phyloP scores from a whole-genome alignment of 2,113 vertebrate genomes.

The Aegotheles bennettii region DNA sequence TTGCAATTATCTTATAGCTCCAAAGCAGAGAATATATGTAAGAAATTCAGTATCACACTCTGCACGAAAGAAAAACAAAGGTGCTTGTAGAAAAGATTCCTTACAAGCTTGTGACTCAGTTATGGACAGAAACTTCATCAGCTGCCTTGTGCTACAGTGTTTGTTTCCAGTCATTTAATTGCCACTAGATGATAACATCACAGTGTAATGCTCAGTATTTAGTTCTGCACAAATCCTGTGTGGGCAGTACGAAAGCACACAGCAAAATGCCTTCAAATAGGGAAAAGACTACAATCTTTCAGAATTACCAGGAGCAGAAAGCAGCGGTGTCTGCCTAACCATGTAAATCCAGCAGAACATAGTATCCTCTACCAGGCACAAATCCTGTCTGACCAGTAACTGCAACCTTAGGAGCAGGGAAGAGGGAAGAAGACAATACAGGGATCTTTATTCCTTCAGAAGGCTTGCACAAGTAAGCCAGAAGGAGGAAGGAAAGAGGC shows the following conservation, averaged over 20 bases:
- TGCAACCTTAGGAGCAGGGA: accelerated
- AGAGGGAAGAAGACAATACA: not conserved
- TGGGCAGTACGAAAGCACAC: not conserved
- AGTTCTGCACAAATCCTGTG: not conserved
- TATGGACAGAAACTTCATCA: not conserved
- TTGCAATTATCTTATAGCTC: not conserved
- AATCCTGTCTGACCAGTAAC: not conserved
- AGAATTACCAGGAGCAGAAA: not conserved
- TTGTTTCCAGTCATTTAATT: not conserved
- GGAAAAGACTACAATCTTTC: not conserved
- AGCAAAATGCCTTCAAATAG: not conserved
- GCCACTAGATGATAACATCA: not conserved
- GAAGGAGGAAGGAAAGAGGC: not conserved
- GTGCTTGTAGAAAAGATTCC: not conserved
- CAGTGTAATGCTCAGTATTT: not conserved
- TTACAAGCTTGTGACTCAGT: not conserved
- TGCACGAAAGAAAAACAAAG: not conserved
- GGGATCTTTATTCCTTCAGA: not conserved
- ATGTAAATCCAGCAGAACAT: not conserved
- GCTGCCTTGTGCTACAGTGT: not conserved
- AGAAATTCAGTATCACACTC: not conserved
- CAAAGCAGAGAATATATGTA: not conserved
- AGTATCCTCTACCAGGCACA: not conserved
- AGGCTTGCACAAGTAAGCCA: not conserved
- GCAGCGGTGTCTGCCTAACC: not conserved